A percentile compares a stretch with the other conserved stretches of the same genome.
These are phyloP conservation scores for Punctoribates punctum DNA, from an alignment of 2,888 invertebrate genomes.

Conservation along the genomic window DNA sequence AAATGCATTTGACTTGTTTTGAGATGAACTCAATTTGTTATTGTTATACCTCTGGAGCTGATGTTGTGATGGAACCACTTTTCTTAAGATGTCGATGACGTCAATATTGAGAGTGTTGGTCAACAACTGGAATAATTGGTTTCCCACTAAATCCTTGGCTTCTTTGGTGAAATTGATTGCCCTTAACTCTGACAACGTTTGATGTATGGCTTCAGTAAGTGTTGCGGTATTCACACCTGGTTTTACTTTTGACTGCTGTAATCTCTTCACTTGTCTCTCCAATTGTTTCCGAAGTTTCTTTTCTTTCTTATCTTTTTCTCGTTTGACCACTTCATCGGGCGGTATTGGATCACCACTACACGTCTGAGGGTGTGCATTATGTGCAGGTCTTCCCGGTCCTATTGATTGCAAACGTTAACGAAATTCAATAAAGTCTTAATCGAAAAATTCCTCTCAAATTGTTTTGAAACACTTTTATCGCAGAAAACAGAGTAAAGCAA, in stretches of 20 bases:
- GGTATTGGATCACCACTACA: conserved; percentile 97
- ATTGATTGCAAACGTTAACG: neutral
- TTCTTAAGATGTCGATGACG: conserved; percentile 46
- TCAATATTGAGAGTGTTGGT: conserved; percentile 46
- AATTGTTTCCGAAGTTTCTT: conserved; percentile 77
- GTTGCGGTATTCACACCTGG: conserved; percentile 48
- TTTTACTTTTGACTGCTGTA: conserved; percentile 54
- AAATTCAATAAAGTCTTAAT: conserved; percentile 3
- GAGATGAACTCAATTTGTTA: neutral
- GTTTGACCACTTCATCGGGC: conserved; percentile 60
- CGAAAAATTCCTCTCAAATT: neutral
- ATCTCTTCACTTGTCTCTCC: conserved; percentile 84
- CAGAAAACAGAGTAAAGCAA: neutral
- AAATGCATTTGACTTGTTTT: conserved; percentile 43
- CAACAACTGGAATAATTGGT: conserved; percentile 46
- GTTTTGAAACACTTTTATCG: neutral
- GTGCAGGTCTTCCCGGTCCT: conserved; percentile 91
- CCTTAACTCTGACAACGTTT: conserved; percentile 48
- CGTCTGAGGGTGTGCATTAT: conserved; percentile 96
- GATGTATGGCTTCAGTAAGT: conserved; percentile 48
- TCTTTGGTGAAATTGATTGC: conserved; percentile 46
- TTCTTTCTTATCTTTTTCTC: conserved; percentile 54
- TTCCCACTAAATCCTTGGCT: conserved; percentile 47
- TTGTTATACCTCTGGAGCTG: conserved; percentile 17
- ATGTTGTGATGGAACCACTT: conserved; percentile 40